A percentile compares a stretch with the other conserved stretches of the same genome.
These are phyloP conservation scores for Morone saxatilis DNA, from an alignment of 2,113 vertebrate genomes.

Conservation along the genomic window DNA sequence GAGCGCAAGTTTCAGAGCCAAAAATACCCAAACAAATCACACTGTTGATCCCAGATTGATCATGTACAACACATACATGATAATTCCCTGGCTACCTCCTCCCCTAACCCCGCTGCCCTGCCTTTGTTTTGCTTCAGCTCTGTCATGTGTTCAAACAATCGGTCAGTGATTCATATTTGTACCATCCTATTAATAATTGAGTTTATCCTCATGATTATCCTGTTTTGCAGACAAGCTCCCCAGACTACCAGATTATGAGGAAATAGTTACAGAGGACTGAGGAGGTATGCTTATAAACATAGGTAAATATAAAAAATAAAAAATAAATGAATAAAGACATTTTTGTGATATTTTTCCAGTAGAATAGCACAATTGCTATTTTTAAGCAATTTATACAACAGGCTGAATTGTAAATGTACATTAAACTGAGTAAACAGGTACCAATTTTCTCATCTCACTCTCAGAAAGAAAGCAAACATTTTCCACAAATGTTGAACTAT, in stretches of 20 bases:
- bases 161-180: conserved; percentile 30
- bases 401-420: background rate
- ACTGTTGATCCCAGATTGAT: conserved; percentile 29
- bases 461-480: no score
- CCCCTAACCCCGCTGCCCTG: background rate
- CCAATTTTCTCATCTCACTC: background rate
- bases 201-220: conserved; percentile 55
- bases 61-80: conserved; percentile 7
- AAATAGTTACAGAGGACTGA: background rate
- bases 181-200: conserved; percentile 37
- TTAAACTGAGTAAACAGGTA: no score
- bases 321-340: background rate
- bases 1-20: background rate
- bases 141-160: conserved; percentile 36
- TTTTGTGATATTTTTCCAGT: background rate
- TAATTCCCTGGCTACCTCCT: conserved; percentile 10
- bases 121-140: conserved; percentile 38
- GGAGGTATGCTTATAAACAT: background rate
- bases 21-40: background rate
- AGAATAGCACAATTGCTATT: background rate
- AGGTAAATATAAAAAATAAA: background rate
- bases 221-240: conserved; percentile 48
- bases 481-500: no score
- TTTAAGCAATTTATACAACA: background rate
- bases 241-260: background rate